Conservation (phyloP, 2,113 vertebrate genomes). For the Microcebus murinus region DNA sequence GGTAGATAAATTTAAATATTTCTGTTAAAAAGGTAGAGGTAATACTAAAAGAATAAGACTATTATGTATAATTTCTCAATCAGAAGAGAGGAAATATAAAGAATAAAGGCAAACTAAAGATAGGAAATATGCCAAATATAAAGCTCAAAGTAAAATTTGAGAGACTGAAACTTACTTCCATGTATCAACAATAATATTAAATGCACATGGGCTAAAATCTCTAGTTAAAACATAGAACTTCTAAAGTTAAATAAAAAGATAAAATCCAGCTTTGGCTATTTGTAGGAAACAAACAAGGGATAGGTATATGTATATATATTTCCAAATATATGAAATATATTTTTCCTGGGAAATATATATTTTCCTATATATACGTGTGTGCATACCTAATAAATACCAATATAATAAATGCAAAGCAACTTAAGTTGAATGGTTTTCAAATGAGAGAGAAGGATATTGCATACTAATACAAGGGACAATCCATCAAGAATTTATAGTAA, state of each 20-base stretch:
- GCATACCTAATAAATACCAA: neutral
- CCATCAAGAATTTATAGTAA: neutral
- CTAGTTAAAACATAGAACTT: neutral
- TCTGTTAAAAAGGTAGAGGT: neutral
- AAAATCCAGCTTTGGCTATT: neutral
- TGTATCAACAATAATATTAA: neutral
- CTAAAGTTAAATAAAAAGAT: neutral
- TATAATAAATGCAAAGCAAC: neutral
- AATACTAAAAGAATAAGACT: neutral
- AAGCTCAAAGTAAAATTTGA: neutral
- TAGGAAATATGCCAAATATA: neutral
- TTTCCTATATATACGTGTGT: too few species aligned
- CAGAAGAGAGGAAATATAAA: neutral
- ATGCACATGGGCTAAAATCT: neutral
- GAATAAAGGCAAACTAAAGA: neutral
- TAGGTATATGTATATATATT: neutral
- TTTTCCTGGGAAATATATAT: neutral
- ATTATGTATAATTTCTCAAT: neutral
- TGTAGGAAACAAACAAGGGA: neutral
- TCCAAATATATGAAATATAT: neutral
- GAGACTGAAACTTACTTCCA: too few species aligned
- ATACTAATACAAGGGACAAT: neutral
- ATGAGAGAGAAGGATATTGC: neutral
- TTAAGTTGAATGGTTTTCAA: neutral
- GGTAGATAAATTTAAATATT: neutral